Base-by-base conservation (phyloP, 2,888 invertebrate species). In the Nomada ruficornis region DNA sequence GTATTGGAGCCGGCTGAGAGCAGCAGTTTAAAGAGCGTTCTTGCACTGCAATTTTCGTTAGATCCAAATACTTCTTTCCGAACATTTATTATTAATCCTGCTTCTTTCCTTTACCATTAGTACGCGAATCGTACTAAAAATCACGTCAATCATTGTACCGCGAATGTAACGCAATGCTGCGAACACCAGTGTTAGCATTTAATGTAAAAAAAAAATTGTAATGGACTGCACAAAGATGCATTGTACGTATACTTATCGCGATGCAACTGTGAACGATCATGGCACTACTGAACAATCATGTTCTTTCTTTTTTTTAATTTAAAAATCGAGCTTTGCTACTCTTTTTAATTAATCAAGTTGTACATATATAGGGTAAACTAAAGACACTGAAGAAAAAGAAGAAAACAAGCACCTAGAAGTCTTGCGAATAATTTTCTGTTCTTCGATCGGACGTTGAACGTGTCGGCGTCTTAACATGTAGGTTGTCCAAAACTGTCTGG, bases 221-320 rank as follows among this genome's bases (percentile, higher is more conserved):
- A 47, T 29, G 5, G 13, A 26, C 13, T 55, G 69, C 69, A 75
- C 78, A 69, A 69, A 59, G 20, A 42, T 36, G 36, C 36, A 36
- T 13, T 15, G 20, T n/a, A 54, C 42, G 20, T 15, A 18, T 11
- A 59, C 47, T 20, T 50, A 65, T 13, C 26, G 52, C 3, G 10
- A 29, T 57, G 42, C 20, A 50, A 59, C 13, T 69, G 47, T 15
- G n/a, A 65, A 73, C 13, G 65, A 3, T 65, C 20, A 77, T 13
- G 77, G 77, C 80, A 77, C 71, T 77, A 67, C 62, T 55, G 47
- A 47, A 47, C 20, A 18, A 70, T 63, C 50, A 26, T 18, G 20
- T 72, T 77, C 63, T 50, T 3, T 29, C 3, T 57, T 71, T 44
- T 57, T 10, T 47, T 47, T 47, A 15, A 26, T 50, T 71, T 18